Conservation (phyloP, 2,888 invertebrate species). For the Micropterix aruncella region DNA sequence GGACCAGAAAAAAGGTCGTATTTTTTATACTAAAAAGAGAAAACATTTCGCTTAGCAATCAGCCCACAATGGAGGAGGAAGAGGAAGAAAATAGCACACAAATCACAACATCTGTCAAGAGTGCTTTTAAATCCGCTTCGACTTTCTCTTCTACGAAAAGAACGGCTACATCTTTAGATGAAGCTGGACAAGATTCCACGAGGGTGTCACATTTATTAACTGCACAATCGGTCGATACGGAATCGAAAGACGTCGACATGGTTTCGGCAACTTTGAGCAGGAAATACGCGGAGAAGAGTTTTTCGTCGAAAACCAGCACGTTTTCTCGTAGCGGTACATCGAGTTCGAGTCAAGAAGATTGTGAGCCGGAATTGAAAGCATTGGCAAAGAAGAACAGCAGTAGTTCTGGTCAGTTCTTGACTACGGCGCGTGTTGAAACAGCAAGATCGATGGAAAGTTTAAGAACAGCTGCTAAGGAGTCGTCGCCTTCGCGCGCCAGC, state of each 20-base stretch:
- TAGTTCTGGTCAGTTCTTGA: slow-evolving; percentile 38
- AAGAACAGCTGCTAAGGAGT: slow-evolving; percentile 37
- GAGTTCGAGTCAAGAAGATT: slow-evolving; percentile 57
- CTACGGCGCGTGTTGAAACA: slow-evolving; percentile 40
- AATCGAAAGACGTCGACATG: slow-evolving; percentile 14
- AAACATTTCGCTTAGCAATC: not conserved
- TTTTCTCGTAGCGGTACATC: slow-evolving; percentile 45
- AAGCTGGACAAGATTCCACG: slow-evolving; percentile 4
- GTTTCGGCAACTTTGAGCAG: not conserved
- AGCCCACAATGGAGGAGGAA: slow-evolving; percentile 14
- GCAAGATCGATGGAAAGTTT: slow-evolving; percentile 61
- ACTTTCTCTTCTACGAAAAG: slow-evolving; percentile 9
- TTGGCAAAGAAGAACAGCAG: slow-evolving; percentile 21
- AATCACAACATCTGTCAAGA: slow-evolving; percentile 7
- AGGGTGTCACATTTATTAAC: slow-evolving; percentile 7
- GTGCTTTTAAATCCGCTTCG: slow-evolving; percentile 8
- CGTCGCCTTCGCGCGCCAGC: slow-evolving; percentile 38
- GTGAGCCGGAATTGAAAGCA: slow-evolving; percentile 41
- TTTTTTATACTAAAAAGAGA: too few relatives aligned
- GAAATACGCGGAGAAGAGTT: slow-evolving; percentile 33
- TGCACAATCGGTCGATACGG: slow-evolving; percentile 17
- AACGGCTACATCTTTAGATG: slow-evolving; percentile 12
- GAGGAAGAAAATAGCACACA: slow-evolving; percentile 12
- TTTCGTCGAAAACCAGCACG: slow-evolving; percentile 37
- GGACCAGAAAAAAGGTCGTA: too few relatives aligned